Conservation (phyloP, 2,797 vertebrate genomes). For the Enteromius afrohamiltoni region DNA sequence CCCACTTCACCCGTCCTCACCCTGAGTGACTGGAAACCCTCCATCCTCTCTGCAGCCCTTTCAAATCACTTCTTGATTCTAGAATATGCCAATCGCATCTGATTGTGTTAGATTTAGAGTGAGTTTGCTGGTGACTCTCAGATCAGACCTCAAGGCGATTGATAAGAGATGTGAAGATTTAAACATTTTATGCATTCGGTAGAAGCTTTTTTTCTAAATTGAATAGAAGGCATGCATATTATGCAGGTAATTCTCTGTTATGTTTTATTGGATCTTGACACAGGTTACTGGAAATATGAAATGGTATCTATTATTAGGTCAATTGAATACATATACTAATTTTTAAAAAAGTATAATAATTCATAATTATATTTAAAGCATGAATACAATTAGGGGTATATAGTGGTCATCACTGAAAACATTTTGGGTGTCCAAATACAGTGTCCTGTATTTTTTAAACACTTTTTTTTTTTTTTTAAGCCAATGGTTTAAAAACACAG, state of each 20-base stretch:
- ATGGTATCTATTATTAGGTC: not conserved
- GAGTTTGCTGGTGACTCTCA: not conserved
- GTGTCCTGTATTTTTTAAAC: not conserved
- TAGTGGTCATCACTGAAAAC: not conserved
- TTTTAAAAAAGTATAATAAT: not conserved
- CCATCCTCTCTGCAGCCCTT: not conserved
- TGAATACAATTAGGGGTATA: not conserved
- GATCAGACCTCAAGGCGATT: not conserved
- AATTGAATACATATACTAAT: not conserved
- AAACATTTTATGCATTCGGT: not conserved
- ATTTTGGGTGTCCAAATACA: not conserved
- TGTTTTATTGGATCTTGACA: not conserved
- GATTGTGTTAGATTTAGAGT: conserved; percentile 10
- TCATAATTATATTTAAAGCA: not conserved
- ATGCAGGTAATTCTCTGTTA: not conserved
- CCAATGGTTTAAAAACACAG: not conserved
- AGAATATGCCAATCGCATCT: not conserved
- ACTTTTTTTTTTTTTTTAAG: no score
- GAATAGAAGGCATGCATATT: not conserved
- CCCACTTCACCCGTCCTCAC: conserved; percentile 33
- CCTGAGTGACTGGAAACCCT: conserved; percentile 4
- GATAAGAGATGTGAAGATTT: not conserved
- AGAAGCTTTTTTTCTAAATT: not conserved
- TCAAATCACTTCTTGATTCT: not conserved
- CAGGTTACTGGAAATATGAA: not conserved